Conservation (phyloP, 2,888 invertebrate species). For the Chaitophorus viminalis region DNA sequence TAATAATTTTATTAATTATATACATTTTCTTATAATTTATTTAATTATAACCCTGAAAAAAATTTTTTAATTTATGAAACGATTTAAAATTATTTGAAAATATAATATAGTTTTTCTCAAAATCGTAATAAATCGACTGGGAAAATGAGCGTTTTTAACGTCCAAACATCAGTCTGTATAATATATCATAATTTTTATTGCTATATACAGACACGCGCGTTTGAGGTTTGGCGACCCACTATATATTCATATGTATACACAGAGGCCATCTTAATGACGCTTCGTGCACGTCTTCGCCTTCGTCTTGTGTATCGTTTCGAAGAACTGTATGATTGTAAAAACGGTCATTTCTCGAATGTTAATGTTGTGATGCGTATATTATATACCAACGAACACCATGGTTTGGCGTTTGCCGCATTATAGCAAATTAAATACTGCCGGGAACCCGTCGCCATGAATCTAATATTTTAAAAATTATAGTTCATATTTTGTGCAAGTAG, state of each 20-base stretch:
- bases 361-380: background rate
- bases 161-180: too few relatives aligned
- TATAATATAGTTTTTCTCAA: too few relatives aligned
- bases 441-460: background rate
- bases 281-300: background rate
- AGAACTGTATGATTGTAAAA: slow-evolving; percentile 36
- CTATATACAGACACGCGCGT: background rate
- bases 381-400: background rate
- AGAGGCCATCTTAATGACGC: background rate
- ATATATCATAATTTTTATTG: too few relatives aligned
- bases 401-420: background rate
- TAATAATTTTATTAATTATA: too few relatives aligned
- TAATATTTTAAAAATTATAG: background rate
- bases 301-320: background rate
- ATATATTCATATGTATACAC: background rate
- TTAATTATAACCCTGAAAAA: too few relatives aligned
- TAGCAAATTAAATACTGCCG: background rate
- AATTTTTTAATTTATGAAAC: too few relatives aligned
- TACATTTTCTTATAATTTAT: too few relatives aligned
- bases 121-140: too few relatives aligned
- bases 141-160: too few relatives aligned
- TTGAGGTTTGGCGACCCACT: background rate
- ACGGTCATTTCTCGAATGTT: background rate
- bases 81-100: too few relatives aligned
- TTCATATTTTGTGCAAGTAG: too few relatives aligned